Evolutionary conservation across 1,140 invertebrate genomes (phyloP).

Genomic region (Lasioglossum albipes): DNA sequence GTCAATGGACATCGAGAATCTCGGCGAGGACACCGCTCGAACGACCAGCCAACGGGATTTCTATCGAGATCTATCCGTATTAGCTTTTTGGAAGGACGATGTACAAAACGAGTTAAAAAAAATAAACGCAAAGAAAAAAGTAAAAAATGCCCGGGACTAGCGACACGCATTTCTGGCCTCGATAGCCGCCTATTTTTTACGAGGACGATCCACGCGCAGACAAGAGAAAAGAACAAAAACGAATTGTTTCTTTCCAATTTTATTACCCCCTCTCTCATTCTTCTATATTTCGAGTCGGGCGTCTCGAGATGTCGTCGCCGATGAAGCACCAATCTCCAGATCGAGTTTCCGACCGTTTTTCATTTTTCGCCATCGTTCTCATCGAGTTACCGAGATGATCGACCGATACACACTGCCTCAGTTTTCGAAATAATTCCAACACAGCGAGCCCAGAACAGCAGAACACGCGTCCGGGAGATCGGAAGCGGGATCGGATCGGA

Average conservation of each 20-base stretch:
- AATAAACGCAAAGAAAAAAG: slow-evolving; percentile 14
- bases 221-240: too few species aligned
- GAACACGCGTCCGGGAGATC: not conserved
- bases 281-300: not conserved
- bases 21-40: slow-evolving; percentile 1
- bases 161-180: slow-evolving; percentile 35
- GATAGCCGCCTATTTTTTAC: slow-evolving; percentile 54
- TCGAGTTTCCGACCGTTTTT: not conserved
- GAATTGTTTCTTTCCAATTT: slow-evolving; percentile 10
- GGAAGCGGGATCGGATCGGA: not conserved
- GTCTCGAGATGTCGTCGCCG: not conserved
- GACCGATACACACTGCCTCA: not conserved
- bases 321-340: not conserved
- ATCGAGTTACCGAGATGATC: not conserved
- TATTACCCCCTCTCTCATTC: slow-evolving; percentile 11
- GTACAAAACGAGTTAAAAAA: slow-evolving; percentile 42
- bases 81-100: slow-evolving; percentile 2
- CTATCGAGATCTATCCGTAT: slow-evolving; percentile 45
- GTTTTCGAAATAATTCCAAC: not conserved
- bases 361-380: too few species aligned
- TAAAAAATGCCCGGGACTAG: slow-evolving; percentile 13
- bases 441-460: not conserved
- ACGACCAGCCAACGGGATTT: slow-evolving; percentile 51
- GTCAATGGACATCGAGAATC: not conserved
- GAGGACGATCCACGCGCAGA: slow-evolving; percentile 46